Conservation (phyloP, 1,140 invertebrate species). For the Drosophila mayri region DNA sequence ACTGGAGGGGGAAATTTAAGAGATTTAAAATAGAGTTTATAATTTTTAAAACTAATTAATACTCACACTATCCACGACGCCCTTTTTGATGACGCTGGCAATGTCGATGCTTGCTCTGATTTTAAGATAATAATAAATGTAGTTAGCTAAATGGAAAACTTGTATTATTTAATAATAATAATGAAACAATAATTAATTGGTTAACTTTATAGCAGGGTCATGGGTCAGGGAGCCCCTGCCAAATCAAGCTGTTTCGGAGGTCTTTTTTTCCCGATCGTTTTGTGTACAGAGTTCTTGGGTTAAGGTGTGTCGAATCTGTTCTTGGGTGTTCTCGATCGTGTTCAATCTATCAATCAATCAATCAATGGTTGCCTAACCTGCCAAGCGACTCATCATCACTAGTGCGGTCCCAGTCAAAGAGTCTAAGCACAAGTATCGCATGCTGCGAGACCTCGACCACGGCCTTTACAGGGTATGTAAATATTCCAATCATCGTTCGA, state of each 20-base stretch:
- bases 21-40: not conserved
- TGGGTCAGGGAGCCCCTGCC: slow-evolving; percentile 7
- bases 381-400: slow-evolving; percentile 92
- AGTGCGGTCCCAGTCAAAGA: slow-evolving; percentile 93
- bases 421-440: slow-evolving; percentile 85
- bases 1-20: slow-evolving; percentile 87
- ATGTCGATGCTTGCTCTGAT: slow-evolving; percentile 89
- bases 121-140: not conserved
- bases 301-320: not conserved
- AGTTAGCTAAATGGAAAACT: slow-evolving; percentile 3
- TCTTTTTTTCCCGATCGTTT: slow-evolving; percentile 8
- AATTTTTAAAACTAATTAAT: not conserved
- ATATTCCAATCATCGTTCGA: slow-evolving; percentile 46
- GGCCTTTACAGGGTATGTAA: slow-evolving; percentile 52
- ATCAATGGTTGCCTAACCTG: slow-evolving; percentile 87
- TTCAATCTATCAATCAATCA: slow-evolving; percentile 41
- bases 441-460: slow-evolving; percentile 85
- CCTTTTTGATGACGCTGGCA: slow-evolving; percentile 88
- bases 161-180: slow-evolving; percentile 12
- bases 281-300: slow-evolving; percentile 6
- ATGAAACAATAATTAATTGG: slow-evolving; percentile 17
- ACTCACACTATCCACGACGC: slow-evolving; percentile 89
- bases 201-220: slow-evolving; percentile 28
- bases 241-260: slow-evolving; percentile 5
- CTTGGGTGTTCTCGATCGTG: slow-evolving; percentile 21